Evolutionary conservation across 2,113 vertebrate species (phyloP), one percentile per base, ranked within the genome.

Genomic region (Stomatorhinus ivindoensis): DNA sequence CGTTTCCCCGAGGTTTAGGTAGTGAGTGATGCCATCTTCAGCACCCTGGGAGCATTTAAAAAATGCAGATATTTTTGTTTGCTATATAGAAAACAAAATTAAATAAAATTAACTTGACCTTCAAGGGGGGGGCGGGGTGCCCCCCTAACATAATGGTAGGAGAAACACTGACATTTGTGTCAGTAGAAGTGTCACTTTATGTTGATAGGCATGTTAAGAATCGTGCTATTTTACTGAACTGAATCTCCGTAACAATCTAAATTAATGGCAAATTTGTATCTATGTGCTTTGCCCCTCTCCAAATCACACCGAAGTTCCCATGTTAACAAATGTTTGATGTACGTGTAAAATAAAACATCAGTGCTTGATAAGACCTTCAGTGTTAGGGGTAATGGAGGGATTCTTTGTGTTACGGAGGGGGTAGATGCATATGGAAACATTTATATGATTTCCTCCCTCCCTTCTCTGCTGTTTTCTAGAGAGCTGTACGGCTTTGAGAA

Each of bases 401-500:
- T 80, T 42, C 10, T 44, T 44, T 46, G 39, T 84, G 82, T 82
- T 9, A 24, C 0, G 3, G 44, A 87, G 48, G 50, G 17, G 13
- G 24, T 35, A 86, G 46, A 86, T 27, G 47, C n/a, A 19, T 17
- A 4, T 0, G 6, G 48, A 51, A 35, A 17, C 27, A 27, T 15
- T 87, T 87, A 27, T n/a, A 50, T 50, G 31, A 53, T 51, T 39
- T 53, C 24, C 5, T 13, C 50, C 31, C 11, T 15, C 85, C 10
- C 19, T 9, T 89, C 73, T 35, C 35, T 39, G 73, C 35, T 19
- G 35, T 80, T 89, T 92, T 90, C 9, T 92, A 99, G 98, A 90
- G 98, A 99, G 48, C 95, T 99, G 27, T 97, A 96, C 55, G 94
- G 91, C 92, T 98, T 97, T 89, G 96, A 97, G 3, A 97, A 97